Base-by-base conservation (phyloP, 2,113 vertebrate genomes). In the Romanogobio albipinnatus region DNA sequence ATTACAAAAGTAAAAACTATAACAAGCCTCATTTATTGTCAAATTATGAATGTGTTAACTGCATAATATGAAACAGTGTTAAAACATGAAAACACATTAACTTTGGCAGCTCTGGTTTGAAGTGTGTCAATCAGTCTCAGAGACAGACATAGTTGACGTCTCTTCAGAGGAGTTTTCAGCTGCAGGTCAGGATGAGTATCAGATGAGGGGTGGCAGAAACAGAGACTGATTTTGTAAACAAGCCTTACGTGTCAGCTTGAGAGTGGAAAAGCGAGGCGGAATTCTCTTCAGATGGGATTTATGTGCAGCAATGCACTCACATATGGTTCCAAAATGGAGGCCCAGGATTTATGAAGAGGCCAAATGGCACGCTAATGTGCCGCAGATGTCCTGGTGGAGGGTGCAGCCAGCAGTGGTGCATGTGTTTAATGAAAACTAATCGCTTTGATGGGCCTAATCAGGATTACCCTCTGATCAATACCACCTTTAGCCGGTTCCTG, bases 381-480 rank as follows among this genome's bases (percentile, higher is more conserved):
- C 73, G 82, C 95, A 95, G 93, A 94, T 95, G 94, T 88, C 17
- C 84, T 68, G 74, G 83, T 86, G 90, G 90, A 92, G 90, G 88
- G 91, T 89, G 26, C 36, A 45, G 64, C 36, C 45, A 24, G 33
- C 8, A 14, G 75, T 29, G 56, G 68, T 47, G 77, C 77, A 88
- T 49, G 85, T 76, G 80, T 85, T 85, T 93, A 92, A 91, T 92
- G 92, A 94, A 93, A 94, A 91, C 89, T 33, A 85, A 89, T 84
- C 83, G 90, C 92, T 93, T 94, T 95, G 94, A 95, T 93, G 92
- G 90, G 87, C 66, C 91, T 91, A 89, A 90, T 45, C 88, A 87
- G 91, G 92, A 94, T 94, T 93, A 93, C 77, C 85, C 88, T 92
- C 89, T 94, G 94, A 94, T 94, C 92, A 93, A 93, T 93, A 92